phyloP scores from a whole-genome alignment of 2,888 invertebrate genomes.

The Eupsilia transversa region DNA sequence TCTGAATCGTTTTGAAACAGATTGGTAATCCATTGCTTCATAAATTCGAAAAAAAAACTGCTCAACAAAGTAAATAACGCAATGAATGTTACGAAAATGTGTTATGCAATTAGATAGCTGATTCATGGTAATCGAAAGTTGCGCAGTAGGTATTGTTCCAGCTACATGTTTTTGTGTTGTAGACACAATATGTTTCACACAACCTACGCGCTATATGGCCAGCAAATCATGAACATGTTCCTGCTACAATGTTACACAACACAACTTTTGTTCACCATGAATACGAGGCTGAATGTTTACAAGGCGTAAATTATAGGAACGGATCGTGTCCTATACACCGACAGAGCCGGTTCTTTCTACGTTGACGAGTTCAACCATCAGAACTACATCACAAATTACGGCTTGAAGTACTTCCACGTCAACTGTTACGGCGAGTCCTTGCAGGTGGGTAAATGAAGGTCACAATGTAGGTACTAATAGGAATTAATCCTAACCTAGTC shows the following conservation, averaged over 20 bases:
- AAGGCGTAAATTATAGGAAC: constrained; percentile 66
- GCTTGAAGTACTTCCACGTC: constrained; percentile 73
- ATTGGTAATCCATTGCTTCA: too few species aligned
- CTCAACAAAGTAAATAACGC: too few species aligned
- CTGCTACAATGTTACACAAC: background rate
- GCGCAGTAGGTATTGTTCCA: background rate
- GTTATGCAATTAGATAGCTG: too few species aligned
- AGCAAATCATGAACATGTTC: background rate
- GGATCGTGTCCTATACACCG: constrained; percentile 74
- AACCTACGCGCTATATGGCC: background rate
- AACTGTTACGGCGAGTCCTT: constrained; percentile 74
- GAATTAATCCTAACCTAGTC: too few species aligned
- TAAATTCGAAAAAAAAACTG: too few species aligned
- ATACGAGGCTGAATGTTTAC: background rate
- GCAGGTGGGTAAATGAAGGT: constrained; percentile 66
- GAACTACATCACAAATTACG: constrained; percentile 78
- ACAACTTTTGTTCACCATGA: background rate
- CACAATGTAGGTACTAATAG: too few species aligned
- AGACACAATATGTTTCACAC: background rate
- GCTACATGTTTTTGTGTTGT: background rate
- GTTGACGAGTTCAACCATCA: constrained; percentile 83
- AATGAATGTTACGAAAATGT: too few species aligned
- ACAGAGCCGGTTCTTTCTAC: constrained; percentile 74
- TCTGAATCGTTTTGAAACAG: too few species aligned
- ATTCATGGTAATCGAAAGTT: background rate